Evolutionary conservation across 2,797 vertebrate genomes (phyloP).

Genomic region (Bradypodion pumilum): DNA sequence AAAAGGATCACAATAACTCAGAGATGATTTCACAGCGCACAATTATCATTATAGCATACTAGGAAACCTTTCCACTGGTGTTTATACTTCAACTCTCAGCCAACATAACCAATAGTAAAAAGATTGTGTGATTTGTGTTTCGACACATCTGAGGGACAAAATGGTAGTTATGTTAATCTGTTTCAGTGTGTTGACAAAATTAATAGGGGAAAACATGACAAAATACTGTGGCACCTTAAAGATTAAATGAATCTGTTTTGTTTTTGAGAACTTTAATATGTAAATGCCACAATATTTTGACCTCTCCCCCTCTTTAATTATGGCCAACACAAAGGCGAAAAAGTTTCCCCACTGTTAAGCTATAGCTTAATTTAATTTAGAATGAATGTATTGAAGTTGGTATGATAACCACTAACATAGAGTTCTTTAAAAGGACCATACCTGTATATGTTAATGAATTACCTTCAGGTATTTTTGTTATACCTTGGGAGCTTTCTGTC

Average conservation of each 20-base stretch:
- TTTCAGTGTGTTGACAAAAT: too few relatives aligned
- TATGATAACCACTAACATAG: background rate
- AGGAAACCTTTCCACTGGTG: background rate
- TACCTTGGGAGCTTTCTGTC: background rate
- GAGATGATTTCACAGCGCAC: too few relatives aligned
- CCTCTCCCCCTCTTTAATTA: too few relatives aligned
- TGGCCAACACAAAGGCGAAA: too few relatives aligned
- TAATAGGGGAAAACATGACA: too few relatives aligned
- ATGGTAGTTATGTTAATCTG: too few relatives aligned
- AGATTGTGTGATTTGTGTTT: background rate
- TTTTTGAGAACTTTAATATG: too few relatives aligned
- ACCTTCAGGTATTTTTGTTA: background rate
- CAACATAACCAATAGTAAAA: background rate
- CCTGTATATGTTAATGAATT: background rate
- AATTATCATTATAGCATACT: background rate
- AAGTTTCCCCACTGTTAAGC: background rate
- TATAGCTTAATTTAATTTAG: background rate
- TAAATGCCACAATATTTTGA: too few relatives aligned
- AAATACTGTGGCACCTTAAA: too few relatives aligned
- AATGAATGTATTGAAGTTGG: background rate
- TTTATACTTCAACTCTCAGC: background rate
- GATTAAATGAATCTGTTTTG: too few relatives aligned
- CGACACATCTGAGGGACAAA: background rate
- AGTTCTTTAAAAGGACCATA: background rate
- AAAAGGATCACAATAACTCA: too few relatives aligned